phyloP scores from a whole-genome alignment of 2,797 vertebrate species.

The Sarcophilus harrisii region DNA sequence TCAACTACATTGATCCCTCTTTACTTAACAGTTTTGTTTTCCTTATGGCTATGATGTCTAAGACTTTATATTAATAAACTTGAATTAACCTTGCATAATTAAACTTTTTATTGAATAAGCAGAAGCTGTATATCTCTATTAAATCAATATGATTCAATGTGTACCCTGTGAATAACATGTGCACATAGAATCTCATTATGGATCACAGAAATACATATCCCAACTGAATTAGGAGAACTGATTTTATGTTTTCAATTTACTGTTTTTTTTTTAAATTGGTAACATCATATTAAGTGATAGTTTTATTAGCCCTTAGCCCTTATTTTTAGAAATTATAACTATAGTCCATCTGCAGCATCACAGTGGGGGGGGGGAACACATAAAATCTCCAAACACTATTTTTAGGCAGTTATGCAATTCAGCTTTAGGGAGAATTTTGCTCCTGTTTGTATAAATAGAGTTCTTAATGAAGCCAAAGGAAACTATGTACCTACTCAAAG shows the following conservation, averaged over 20 bases:
- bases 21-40: not conserved
- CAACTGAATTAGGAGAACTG: not conserved
- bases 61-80: not conserved
- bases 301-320: not conserved
- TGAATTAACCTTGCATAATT: not conserved
- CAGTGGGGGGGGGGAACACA: not conserved
- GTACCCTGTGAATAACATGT: not conserved
- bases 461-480: slow-evolving; percentile 58
- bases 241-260: not conserved
- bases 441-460: slow-evolving; percentile 37
- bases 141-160: not conserved
- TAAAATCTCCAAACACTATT: slow-evolving; percentile 34
- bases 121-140: not conserved
- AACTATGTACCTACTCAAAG: slow-evolving; percentile 29
- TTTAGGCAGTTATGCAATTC: not conserved
- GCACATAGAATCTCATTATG: not conserved
- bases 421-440: slow-evolving; percentile 29
- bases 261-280: not conserved
- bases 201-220: not conserved
- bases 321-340: not conserved
- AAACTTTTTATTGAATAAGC: not conserved
- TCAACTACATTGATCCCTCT: not conserved
- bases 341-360: not conserved
- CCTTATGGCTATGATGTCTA: not conserved
- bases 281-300: slow-evolving; percentile 7